Base-by-base conservation (phyloP, 2,113 vertebrate species). In the Trochalopteron elliotii region DNA sequence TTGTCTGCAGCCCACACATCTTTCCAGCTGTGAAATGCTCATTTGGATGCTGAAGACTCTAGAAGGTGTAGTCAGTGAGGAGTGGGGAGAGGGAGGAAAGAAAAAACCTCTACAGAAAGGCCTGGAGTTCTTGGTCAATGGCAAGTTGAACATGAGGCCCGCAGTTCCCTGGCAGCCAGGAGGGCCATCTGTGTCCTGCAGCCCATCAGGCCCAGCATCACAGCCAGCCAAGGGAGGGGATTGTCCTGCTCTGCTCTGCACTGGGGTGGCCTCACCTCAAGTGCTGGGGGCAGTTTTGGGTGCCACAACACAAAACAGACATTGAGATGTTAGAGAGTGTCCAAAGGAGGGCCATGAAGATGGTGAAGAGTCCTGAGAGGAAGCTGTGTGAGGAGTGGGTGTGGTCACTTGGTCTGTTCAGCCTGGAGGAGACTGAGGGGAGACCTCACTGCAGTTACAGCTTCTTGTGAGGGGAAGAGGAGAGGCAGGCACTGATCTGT, bases 121-220 rank as follows among this genome's bases (percentile, higher is more conserved):
- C 4, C 20, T 60, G 20, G 9, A 2, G 1, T 0, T 61, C 23
- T 45, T n/a, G 16, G 33, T 25, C 0, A 0, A 15, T 39, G 13
- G 0, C 10, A 45, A 25, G 5, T 0, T 39, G 45, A 45, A 5
- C 1, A 7, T 4, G 4, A 44, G 12, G 12, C 0, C 33, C 4
- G 10, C 68, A 81, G 31, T 28, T 31, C 31, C 25, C 50, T 57
- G 59, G 25, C 35, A 80, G 35, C 42, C n/a, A 64, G 50, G 30
- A 49, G 28, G 10, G 17, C 10, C 14, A 40, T 40, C 17, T 44
- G 0, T 37, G 25, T 27, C 76, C 59, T 64, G 57, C 25, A n/a
- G 13, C 0, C 13, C 49, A 49, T 49, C 76, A 57, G 75, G 50
- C 14, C 2, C 65, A 64, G 57, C 69, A 33, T 45, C 4, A 2